Evolutionary conservation across 2,113 vertebrate species (phyloP).

Genomic region (Dipodomys ordii): DNA sequence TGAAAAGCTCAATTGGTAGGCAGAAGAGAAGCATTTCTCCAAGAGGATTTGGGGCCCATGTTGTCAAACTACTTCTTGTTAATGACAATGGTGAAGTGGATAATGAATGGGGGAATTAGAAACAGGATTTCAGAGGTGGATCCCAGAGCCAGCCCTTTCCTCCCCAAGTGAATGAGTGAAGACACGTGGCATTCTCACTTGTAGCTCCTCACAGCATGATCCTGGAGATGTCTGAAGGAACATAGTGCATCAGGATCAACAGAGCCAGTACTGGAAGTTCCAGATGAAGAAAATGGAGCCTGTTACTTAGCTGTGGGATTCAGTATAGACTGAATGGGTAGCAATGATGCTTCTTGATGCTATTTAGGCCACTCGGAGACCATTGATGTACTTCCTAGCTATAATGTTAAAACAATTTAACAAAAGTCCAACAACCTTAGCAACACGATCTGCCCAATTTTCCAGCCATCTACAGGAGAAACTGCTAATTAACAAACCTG

Average conservation of each 20-base stretch:
- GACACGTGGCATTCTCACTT: not conserved
- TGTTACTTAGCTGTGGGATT: not conserved
- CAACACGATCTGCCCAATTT: not conserved
- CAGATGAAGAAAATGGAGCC: not conserved
- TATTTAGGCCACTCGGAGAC: not conserved
- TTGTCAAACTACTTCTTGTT: not conserved
- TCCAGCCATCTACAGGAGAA: not conserved
- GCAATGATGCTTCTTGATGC: not conserved
- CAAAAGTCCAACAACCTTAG: not conserved
- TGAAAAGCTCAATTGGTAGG: not conserved
- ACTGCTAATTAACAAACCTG: not conserved
- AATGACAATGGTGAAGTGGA: not conserved
- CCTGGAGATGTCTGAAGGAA: not conserved
- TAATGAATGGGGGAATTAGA: not conserved
- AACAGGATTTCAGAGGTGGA: not conserved
- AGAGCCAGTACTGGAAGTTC: not conserved
- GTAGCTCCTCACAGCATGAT: not conserved
- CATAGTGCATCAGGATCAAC: not conserved
- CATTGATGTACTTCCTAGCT: not conserved
- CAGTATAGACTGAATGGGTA: not conserved
- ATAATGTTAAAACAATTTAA: not conserved
- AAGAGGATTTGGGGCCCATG: not conserved
- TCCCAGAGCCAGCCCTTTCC: not conserved
- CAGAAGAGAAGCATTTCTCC: not conserved
- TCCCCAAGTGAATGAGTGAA: not conserved